These are phyloP conservation scores for Lithophane semibrunnea DNA, from an alignment of 2,888 invertebrate species.

Conservation along the genomic window DNA sequence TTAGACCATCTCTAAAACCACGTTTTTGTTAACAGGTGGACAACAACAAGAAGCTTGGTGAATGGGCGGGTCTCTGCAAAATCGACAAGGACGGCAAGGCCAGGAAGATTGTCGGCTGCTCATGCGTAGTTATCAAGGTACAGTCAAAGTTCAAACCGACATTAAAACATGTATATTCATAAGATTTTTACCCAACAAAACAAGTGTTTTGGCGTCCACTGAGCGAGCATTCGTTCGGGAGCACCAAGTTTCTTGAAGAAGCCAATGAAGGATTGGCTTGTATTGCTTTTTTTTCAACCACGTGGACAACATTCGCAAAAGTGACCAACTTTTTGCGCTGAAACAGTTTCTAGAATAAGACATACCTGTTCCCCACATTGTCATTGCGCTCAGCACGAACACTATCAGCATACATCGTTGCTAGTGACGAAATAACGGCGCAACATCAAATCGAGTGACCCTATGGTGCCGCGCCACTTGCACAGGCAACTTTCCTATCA, in stretches of 20 bases:
- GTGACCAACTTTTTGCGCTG: not conserved
- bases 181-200: not conserved
- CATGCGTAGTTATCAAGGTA: slow-evolving; percentile 98
- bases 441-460: slow-evolving; percentile 80
- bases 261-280: not conserved
- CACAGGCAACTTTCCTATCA: slow-evolving; percentile 86
- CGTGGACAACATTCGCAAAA: not conserved
- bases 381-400: slow-evolving; percentile 84
- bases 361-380: not conserved
- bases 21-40: slow-evolving; percentile 92
- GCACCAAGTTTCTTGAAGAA: not conserved
- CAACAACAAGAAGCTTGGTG: slow-evolving; percentile 99
- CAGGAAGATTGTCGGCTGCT: slow-evolving; percentile 99
- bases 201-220: not conserved
- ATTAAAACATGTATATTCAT: not conserved
- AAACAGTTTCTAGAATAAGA: not conserved
- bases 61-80: slow-evolving; percentile 99
- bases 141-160: slow-evolving; percentile 69
- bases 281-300: not conserved
- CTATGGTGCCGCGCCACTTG: slow-evolving; percentile 84
- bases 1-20: not conserved
- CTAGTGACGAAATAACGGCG: slow-evolving; percentile 77
- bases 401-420: slow-evolving; percentile 72
- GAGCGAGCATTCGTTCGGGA: too few relatives aligned
- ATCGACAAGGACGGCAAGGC: slow-evolving; percentile 99